A percentile compares a stretch with the other conserved stretches of the same genome.
Conservation (phyloP, 2,797 vertebrate genomes). For the Pangasius sanitwongsei region DNA sequence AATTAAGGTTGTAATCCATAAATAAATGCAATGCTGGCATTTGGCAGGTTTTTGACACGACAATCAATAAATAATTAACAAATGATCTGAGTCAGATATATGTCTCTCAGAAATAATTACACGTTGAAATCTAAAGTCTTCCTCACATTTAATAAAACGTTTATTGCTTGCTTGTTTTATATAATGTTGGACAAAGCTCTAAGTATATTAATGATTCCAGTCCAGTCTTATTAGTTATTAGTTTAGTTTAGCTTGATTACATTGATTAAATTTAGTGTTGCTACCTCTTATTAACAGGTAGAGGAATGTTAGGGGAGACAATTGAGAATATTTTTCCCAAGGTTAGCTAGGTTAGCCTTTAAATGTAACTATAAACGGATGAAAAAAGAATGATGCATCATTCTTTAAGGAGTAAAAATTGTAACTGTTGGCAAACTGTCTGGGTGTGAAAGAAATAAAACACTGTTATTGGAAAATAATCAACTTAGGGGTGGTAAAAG, state of each 20-base stretch:
- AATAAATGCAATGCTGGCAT: background rate
- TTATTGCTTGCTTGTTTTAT: background rate
- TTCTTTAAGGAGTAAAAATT: background rate
- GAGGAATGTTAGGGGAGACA: background rate
- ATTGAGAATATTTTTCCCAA: background rate
- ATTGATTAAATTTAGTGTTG: too few relatives aligned
- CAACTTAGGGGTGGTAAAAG: background rate
- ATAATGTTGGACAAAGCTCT: background rate
- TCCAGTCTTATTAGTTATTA: background rate
- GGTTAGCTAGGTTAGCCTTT: background rate
- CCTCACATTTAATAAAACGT: background rate
- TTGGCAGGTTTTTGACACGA: background rate
- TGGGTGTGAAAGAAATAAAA: background rate
- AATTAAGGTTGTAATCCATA: background rate
- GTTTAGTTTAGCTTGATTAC: background rate
- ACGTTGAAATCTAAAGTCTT: background rate
- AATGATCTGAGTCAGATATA: background rate
- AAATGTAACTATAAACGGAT: background rate
- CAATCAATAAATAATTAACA: conserved; percentile 5
- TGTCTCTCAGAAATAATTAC: background rate
- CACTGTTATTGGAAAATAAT: background rate
- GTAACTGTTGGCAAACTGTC: background rate
- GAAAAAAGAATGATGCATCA: background rate
- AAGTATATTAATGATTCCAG: background rate
- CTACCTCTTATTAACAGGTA: background rate